These are phyloP conservation scores for Camptogramma bilineatum DNA, from an alignment of 2,888 invertebrate species.

Conservation along the genomic window DNA sequence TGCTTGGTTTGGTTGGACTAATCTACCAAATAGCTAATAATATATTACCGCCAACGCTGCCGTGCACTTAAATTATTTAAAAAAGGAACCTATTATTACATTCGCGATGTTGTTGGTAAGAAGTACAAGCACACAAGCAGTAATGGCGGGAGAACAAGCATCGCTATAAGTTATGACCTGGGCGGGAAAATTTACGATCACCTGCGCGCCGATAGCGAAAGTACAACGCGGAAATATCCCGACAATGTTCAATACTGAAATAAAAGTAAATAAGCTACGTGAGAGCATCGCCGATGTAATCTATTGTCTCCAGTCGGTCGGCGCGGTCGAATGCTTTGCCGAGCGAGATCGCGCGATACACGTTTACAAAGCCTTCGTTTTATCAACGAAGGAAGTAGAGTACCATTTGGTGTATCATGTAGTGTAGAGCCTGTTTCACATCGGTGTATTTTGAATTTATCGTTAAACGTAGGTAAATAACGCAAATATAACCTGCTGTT, in stretches of 20 bases:
- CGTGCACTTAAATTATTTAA: conserved; percentile 26
- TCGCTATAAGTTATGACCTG: conserved; percentile 41
- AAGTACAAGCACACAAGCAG: conserved; percentile 33
- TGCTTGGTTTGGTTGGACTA: background rate
- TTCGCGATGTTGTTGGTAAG: conserved; percentile 33
- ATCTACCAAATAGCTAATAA: background rate
- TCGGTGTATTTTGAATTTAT: background rate
- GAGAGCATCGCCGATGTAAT: conserved; percentile 29
- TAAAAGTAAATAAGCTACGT: conserved; percentile 35
- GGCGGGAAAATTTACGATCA: conserved; percentile 58
- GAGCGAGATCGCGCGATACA: conserved; percentile 2
- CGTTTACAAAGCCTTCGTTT: background rate
- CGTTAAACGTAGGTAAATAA: background rate
- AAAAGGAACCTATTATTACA: conserved; percentile 48
- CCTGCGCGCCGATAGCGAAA: conserved; percentile 52
- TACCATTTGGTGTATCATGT: background rate
- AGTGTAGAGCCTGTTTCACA: background rate
- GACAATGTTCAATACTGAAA: conserved; percentile 35
- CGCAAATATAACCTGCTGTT: background rate
- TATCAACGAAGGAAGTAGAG: background rate
- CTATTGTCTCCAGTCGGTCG: conserved; percentile 29
- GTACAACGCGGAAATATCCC: conserved; percentile 51
- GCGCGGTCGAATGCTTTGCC: conserved; percentile 13
- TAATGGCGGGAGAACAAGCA: conserved; percentile 48
- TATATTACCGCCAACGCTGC: background rate